Evolutionary conservation across 37 sponge, comb jelly and placozoan genomes (phyloP).

Genomic region (Ephydatia muelleri): DNA sequence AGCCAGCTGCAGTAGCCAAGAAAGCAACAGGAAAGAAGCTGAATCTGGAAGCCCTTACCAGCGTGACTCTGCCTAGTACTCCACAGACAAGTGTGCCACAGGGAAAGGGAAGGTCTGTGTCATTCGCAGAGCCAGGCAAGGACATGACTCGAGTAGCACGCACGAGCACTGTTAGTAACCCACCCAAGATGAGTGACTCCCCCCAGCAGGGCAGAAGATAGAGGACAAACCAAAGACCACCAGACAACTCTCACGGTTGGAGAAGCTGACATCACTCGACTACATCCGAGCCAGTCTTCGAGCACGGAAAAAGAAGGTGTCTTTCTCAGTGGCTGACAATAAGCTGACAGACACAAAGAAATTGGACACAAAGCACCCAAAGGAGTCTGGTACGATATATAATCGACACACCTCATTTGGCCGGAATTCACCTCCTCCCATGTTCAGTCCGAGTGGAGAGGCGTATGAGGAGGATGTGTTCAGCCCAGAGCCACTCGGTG

Average conservation of each 20-base stretch:
- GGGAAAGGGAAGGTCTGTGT: not conserved
- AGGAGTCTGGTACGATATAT: not conserved
- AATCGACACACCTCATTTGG: not conserved
- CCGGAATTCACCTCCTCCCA: not conserved
- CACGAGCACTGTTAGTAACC: not conserved
- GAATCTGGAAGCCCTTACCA: not conserved
- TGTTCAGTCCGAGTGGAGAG: not conserved
- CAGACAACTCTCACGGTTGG: conserved; percentile 26
- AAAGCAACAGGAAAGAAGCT: not conserved
- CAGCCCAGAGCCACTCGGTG: not conserved
- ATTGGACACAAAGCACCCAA: not conserved
- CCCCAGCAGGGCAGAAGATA: no score
- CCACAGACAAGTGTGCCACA: not conserved
- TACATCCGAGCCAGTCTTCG: conserved; percentile 60
- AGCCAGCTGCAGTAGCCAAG: not conserved
- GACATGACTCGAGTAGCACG: not conserved
- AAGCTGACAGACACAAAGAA: conserved; percentile 4
- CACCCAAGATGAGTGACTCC: no score
- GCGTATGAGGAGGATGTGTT: not conserved
- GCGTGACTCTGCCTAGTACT: not conserved
- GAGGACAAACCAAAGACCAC: not conserved
- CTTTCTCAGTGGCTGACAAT: conserved; percentile 16
- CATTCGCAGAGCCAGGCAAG: not conserved
- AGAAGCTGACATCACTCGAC: conserved; percentile 60
- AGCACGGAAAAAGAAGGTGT: conserved; percentile 26